These are phyloP conservation scores for Prionace glauca DNA, from an alignment of 2,797 vertebrate species.

Conservation along the genomic window DNA sequence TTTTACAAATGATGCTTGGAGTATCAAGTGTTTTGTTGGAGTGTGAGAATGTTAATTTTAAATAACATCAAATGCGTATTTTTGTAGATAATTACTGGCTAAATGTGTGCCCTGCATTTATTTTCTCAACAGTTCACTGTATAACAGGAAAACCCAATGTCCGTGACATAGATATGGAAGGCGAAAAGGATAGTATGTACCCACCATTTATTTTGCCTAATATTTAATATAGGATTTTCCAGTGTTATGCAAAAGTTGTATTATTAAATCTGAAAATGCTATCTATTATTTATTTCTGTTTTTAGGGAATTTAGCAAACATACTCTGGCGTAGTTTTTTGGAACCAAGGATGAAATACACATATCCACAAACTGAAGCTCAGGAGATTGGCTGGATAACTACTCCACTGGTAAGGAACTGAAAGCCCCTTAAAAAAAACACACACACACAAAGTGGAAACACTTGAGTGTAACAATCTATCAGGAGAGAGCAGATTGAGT, in stretches of 20 bases:
- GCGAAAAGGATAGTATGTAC: constrained; percentile 26
- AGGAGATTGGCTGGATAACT: constrained; percentile 36
- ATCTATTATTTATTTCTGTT: background rate
- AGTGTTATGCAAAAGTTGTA: background rate
- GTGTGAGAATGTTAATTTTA: background rate
- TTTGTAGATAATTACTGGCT: background rate
- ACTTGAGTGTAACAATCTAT: no score
- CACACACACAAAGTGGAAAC: background rate
- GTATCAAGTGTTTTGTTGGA: background rate
- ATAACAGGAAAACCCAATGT: constrained; percentile 33
- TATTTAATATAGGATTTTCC: background rate
- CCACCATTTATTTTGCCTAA: background rate
- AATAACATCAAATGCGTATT: background rate
- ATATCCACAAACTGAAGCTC: constrained; percentile 14
- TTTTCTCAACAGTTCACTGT: constrained; percentile 32
- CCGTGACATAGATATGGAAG: background rate
- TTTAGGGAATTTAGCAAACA: background rate
- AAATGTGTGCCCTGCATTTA: background rate
- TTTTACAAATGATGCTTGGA: background rate
- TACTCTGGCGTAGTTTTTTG: background rate
- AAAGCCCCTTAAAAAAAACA: background rate
- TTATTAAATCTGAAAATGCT: background rate
- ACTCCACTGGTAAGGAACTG: constrained; percentile 24
- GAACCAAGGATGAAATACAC: constrained; percentile 32
- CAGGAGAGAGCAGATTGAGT: background rate